These are phyloP conservation scores for Drosophila melanica DNA, from an alignment of 1,140 invertebrate genomes.

Conservation along the genomic window DNA sequence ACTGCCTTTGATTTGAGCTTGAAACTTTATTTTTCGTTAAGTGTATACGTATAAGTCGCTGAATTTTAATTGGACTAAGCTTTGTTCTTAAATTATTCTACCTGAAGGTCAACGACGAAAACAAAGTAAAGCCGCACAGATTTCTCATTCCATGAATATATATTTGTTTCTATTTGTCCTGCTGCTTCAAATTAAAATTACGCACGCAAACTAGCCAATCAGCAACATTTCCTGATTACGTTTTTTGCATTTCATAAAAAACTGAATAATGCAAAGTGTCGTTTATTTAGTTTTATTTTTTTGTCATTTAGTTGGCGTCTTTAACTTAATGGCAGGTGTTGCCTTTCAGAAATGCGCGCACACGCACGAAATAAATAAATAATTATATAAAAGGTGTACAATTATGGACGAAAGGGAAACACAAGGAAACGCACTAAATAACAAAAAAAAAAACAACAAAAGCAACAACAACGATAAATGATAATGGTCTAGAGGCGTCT, in stretches of 20 bases:
- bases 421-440: slow-evolving; percentile 26
- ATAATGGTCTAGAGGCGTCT: slow-evolving; percentile 53
- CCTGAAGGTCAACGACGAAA: slow-evolving; percentile 23
- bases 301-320: slow-evolving; percentile 36
- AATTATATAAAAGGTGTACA: slow-evolving; percentile 42
- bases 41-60: not conserved
- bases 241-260: slow-evolving; percentile 57
- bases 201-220: slow-evolving; percentile 39
- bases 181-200: slow-evolving; percentile 48
- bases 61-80: slow-evolving; percentile 18
- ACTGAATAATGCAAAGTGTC: slow-evolving; percentile 20
- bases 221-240: slow-evolving; percentile 69
- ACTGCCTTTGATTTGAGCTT: too few relatives aligned
- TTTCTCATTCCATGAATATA: too few relatives aligned
- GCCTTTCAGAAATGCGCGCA: slow-evolving; percentile 49
- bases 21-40: too few relatives aligned
- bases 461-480: slow-evolving; percentile 46
- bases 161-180: not conserved
- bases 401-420: slow-evolving; percentile 55
- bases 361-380: slow-evolving; percentile 54
- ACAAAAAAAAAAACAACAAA: slow-evolving; percentile 10
- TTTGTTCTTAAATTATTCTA: not conserved
- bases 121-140: not conserved
- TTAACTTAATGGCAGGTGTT: slow-evolving; percentile 49
- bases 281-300: slow-evolving; percentile 13